Base-by-base conservation (phyloP, 2,797 vertebrate genomes). In the Lagorchestes hirsutus region DNA sequence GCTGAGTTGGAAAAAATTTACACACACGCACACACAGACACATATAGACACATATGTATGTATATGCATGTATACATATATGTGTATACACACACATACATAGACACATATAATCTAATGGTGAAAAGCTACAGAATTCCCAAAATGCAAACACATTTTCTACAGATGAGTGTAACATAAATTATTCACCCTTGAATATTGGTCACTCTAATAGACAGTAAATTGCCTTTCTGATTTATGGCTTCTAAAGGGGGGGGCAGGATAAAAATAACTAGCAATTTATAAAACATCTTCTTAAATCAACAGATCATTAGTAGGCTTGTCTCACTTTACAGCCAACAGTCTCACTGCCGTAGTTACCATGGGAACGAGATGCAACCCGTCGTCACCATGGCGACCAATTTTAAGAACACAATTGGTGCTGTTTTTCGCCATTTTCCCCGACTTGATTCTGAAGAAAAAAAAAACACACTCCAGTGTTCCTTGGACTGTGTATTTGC, bases 281-380 rank as follows among this genome's bases (percentile, higher is more conserved):
- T 98, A 98, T 98, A 98, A 98, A 97, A 95, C 93, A 97, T 98
- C 96, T 98, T 97, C 97, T 98, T 97, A 97, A 98, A 98, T 98
- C 98, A 98, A 98, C 98, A 98, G 97, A 98, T 98, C 98, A 94
- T 97, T 97, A 98, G 98, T 98, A 98, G 98, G 98, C 98, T 98
- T 98, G 98, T 98, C 98, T 98, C 98, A 98, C 97, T 98, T 98
- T 98, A 97, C 96, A 98, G 98, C 96, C 97, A 98, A 98, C 98
- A 97, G 97, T 94, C n/a, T 97, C 98, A 97, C 98, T 98, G 98
- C 95, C 97, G 96, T 96, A 96, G 98, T 99, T 99, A 97, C 98
- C 98, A 93, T 98, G 98, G 98, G 93, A 98, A 99, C 98, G 92
- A 96, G 98, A 98, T 98, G 98, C 96, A 98, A 98, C 54, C 96